Percentiles rank a stretch among this genome's conserved stretches.
These are phyloP conservation scores for Ailuropoda melanoleuca DNA, from an alignment of 2,113 vertebrate species.

Conservation along the genomic window DNA sequence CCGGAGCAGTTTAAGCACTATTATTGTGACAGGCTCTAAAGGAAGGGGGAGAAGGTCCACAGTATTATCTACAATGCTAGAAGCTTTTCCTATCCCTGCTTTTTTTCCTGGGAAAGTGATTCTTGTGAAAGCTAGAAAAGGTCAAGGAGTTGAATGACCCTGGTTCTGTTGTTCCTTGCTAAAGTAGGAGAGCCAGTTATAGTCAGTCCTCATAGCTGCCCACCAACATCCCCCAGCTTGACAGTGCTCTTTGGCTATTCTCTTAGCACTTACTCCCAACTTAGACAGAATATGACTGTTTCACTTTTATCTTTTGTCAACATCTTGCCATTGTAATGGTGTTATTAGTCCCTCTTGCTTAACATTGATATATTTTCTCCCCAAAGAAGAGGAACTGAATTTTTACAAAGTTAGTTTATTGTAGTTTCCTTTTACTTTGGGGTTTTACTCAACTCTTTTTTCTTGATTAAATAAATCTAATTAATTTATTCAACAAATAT, in stretches of 20 bases:
- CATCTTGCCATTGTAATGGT: neutral
- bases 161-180: neutral
- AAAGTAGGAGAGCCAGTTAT: neutral
- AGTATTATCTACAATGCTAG: neutral
- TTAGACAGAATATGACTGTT: neutral
- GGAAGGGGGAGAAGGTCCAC: neutral
- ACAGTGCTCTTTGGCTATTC: neutral
- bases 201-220: neutral
- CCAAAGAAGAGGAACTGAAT: neutral
- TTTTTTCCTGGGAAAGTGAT: neutral
- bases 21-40: neutral
- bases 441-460: slow-evolving; percentile 31
- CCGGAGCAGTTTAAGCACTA: neutral
- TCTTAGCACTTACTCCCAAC: neutral
- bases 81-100: neutral
- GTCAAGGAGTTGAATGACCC: neutral
- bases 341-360: neutral
- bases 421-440: slow-evolving; percentile 11
- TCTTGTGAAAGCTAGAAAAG: neutral
- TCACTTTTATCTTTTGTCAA: neutral
- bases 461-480: slow-evolving; percentile 29
- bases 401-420: slow-evolving; percentile 46
- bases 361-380: neutral
- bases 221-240: neutral
- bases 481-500: slow-evolving; percentile 10